Evolutionary conservation across 2,888 invertebrate species (phyloP), one percentile per base, ranked within the genome.

Genomic region (Troides aeacus): DNA sequence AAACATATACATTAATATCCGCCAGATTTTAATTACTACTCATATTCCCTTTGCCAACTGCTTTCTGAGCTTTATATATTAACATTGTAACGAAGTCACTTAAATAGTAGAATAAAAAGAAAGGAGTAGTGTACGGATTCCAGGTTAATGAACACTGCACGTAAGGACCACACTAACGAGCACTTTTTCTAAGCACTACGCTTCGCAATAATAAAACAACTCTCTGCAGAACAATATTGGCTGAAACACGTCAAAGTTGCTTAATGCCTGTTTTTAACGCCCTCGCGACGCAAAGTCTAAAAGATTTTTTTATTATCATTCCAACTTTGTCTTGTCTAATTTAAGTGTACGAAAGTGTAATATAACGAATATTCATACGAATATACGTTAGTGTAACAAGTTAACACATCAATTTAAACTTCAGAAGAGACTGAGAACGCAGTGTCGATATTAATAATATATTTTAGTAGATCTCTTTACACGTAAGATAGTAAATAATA

Each of bases 131-230:
- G 15, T 50, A 36, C 56, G 58, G 56, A 66, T 63, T 70, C 66
- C 66, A 70, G 70, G 66, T 70, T 70, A 70, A 70, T 69, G 65
- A 69, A 65, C 65, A 65, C 65, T 46, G 62, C 57, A 50, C 65
- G 56, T 58, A 65, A 66, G 58, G 66, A 63, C 63, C 60, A n/a
- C 59, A 50, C 66, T 70, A 70, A 70, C 70, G 66, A 70, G 70
- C 62, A n/a, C 59, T 69, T 57, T 69, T 53, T 66, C 66, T 65
- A 69, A 63, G 59, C 62, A 36, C 63, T 50, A 36, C 53, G 58
- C 58, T 36, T 3, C 62, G 62, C 36, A 24, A 59, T 58, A 58
- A 64, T 66, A 58, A 66, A 63, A 63, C 70, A 66, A 70, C 58
- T 42, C 39, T 60, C 39, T 24, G n/a, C 59, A 63, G 50, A 59